A percentile compares a stretch with the other conserved stretches of the same genome.
Evolutionary conservation across 2,797 vertebrate genomes (phyloP).

Genomic region (Coregonus ussuriensis): DNA sequence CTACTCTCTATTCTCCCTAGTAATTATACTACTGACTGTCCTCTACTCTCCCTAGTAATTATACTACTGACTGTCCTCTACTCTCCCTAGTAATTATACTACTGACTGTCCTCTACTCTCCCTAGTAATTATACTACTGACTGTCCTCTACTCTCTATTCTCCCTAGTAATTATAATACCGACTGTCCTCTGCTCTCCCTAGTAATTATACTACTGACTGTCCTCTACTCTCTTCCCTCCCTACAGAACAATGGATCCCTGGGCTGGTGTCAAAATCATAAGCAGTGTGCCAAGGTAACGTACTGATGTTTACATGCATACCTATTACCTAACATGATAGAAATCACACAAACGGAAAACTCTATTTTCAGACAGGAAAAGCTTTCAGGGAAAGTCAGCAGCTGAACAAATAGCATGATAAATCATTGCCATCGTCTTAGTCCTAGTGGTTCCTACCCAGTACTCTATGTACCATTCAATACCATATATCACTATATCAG

Average conservation of each 20-base stretch:
- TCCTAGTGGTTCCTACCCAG: slow-evolving; percentile 22
- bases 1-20: no score
- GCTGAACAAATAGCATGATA: slow-evolving; percentile 51
- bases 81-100: neutral
- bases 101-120: neutral
- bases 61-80: neutral
- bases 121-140: neutral
- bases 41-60: neutral
- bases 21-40: neutral
- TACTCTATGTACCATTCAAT: neutral
- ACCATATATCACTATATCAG: slow-evolving; percentile 41
- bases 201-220: no score
- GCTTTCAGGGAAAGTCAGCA: slow-evolving; percentile 13
- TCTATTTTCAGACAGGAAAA: slow-evolving; percentile 16
- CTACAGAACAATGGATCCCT: slow-evolving; percentile 85
- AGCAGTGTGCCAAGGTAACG: slow-evolving; percentile 90
- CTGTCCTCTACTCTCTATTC: slow-evolving; percentile 14
- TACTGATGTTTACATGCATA: slow-evolving; percentile 41
- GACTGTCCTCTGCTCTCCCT: no score
- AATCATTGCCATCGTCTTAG: slow-evolving; percentile 58
- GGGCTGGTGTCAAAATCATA: slow-evolving; percentile 88
- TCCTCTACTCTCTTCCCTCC: slow-evolving; percentile 37
- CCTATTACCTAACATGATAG: slow-evolving; percentile 34
- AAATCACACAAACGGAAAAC: slow-evolving; percentile 35
- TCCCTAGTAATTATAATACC: no score